These are phyloP conservation scores for Ctenomys sociabilis DNA, from an alignment of 2,113 vertebrate genomes.

Conservation along the genomic window DNA sequence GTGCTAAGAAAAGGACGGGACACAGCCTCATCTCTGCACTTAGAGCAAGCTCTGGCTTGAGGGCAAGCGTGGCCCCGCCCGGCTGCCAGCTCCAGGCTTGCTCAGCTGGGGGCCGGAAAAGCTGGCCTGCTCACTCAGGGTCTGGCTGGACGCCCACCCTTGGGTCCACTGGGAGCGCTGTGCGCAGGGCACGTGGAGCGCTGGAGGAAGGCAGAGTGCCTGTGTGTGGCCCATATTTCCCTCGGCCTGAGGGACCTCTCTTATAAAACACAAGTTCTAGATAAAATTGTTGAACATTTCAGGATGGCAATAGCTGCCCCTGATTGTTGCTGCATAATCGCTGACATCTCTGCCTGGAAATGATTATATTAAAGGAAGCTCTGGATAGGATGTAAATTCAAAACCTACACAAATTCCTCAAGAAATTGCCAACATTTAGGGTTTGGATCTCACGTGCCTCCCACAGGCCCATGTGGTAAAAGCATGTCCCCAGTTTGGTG, in stretches of 20 bases:
- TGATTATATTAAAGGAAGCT: not conserved
- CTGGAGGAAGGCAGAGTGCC: not conserved
- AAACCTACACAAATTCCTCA: not conserved
- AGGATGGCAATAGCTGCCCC: not conserved
- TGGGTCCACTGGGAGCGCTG: not conserved
- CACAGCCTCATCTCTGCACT: not conserved
- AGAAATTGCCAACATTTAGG: not conserved
- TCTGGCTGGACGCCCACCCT: not conserved
- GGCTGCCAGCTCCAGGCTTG: not conserved
- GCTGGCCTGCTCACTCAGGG: too few relatives aligned
- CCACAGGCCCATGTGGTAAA: too few relatives aligned
- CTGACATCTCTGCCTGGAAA: not conserved
- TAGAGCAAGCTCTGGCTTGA: not conserved
- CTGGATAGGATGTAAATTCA: not conserved
- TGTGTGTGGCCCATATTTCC: too few relatives aligned
- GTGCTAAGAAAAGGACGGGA: not conserved
- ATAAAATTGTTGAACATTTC: not conserved
- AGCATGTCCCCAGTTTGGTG: not conserved
- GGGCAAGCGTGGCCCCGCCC: not conserved
- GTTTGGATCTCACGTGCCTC: not conserved
- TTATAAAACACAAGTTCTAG: not conserved
- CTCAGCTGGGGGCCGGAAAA: not conserved
- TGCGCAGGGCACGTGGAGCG: rapidly evolving
- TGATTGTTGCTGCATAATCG: not conserved
- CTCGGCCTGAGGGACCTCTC: not conserved